Percentiles rank a stretch among this genome's conserved stretches.
phyloP scores from a whole-genome alignment of 2,888 invertebrate genomes.

The Venustoraphidia nigricollis region DNA sequence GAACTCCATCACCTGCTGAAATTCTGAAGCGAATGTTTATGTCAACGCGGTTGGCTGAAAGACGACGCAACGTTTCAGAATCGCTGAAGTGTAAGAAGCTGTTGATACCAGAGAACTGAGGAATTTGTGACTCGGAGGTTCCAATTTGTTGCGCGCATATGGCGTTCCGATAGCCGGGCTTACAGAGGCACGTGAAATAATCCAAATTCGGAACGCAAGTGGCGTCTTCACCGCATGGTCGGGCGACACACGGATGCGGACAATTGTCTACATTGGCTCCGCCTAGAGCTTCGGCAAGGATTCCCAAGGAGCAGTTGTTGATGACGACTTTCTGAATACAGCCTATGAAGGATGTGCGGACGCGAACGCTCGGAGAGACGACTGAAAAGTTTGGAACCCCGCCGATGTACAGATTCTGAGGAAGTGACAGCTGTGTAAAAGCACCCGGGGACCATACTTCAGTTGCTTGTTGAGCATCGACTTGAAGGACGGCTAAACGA shows the following conservation, averaged over 20 bases:
- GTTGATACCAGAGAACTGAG: constrained; percentile 68
- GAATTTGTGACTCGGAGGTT: constrained; percentile 29
- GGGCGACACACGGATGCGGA: constrained; percentile 60
- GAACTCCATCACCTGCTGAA: constrained; percentile 50
- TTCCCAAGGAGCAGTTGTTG: constrained; percentile 61
- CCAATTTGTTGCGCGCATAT: constrained; percentile 25
- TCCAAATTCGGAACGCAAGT: constrained; percentile 43
- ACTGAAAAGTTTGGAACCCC: constrained; percentile 74
- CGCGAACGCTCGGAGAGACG: constrained; percentile 59
- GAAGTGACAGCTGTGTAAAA: constrained; percentile 68
- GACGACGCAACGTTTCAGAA: constrained; percentile 69
- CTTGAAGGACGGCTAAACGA: constrained; percentile 66
- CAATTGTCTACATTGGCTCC: constrained; percentile 90
- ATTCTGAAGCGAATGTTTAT: constrained; percentile 79
- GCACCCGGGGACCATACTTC: constrained; percentile 57
- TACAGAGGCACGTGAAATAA: constrained; percentile 48
- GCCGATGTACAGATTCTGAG: constrained; percentile 75
- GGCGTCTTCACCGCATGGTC: constrained; percentile 48
- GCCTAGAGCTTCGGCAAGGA: constrained; percentile 74
- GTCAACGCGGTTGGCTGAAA: constrained; percentile 71
- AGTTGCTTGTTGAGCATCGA: constrained; percentile 41
- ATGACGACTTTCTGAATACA: constrained; percentile 83
- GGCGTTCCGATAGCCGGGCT: constrained; percentile 34
- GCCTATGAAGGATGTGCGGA: constrained; percentile 68
- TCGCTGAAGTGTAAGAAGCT: constrained; percentile 82